phyloP scores from a whole-genome alignment of 1,140 invertebrate genomes.

The Antheraea pernyi region DNA sequence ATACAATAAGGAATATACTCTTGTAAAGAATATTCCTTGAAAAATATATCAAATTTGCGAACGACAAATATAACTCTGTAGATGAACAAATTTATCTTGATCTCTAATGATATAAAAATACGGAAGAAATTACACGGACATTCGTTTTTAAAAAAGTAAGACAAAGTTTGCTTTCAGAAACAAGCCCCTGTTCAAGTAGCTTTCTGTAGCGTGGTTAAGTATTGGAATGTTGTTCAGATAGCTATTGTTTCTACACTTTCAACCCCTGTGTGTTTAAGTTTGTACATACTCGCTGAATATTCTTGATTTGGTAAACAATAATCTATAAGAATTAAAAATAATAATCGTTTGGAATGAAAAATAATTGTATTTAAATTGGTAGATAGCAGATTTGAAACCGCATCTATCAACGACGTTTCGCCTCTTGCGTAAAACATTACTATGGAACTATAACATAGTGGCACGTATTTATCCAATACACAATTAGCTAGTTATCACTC shows the following conservation, averaged over 20 bases:
- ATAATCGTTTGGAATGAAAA: background rate
- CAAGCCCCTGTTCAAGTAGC: slow-evolving; percentile 29
- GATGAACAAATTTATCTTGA: background rate
- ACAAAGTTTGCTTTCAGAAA: slow-evolving; percentile 19
- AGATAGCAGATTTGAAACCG: too few species aligned
- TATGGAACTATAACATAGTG: too few species aligned
- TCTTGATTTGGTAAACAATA: background rate
- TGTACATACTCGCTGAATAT: background rate
- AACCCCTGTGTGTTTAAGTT: slow-evolving; percentile 31
- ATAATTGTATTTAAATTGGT: too few species aligned
- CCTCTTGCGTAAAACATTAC: too few species aligned
- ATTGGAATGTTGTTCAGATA: slow-evolving; percentile 41
- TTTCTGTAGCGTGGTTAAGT: slow-evolving; percentile 31
- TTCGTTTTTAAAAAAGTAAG: background rate
- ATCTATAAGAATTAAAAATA: background rate
- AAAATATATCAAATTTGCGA: slow-evolving; percentile 23
- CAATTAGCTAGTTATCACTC: too few species aligned
- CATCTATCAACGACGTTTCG: too few species aligned
- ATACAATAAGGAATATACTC: background rate
- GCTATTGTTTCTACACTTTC: slow-evolving; percentile 53
- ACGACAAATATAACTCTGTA: slow-evolving; percentile 15
- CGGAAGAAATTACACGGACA: background rate
- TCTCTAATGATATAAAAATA: background rate
- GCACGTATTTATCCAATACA: too few species aligned
- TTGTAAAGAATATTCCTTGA: slow-evolving; percentile 30